Conservation (phyloP, 2,888 invertebrate species). For the Hyalella azteca region DNA sequence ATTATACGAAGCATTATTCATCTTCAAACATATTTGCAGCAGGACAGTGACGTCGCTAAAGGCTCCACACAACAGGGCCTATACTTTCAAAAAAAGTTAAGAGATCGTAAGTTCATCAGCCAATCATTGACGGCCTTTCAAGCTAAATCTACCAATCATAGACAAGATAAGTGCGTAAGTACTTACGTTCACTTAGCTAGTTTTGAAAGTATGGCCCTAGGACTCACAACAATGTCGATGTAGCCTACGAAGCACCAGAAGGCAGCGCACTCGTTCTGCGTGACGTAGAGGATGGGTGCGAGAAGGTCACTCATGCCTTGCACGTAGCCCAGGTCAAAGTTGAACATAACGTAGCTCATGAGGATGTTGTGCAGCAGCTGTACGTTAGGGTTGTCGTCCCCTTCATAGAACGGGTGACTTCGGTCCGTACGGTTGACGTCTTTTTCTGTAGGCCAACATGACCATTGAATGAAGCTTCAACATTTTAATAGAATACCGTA, state of each 20-base stretch:
- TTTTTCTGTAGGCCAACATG: constrained; percentile 73
- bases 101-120: too few species aligned
- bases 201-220: too few species aligned
- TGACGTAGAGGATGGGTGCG: constrained; percentile 85
- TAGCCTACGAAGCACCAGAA: constrained; percentile 99
- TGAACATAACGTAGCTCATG: constrained; percentile 99
- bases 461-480: not conserved
- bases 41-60: too few species aligned
- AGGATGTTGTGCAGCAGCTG: constrained; percentile 85
- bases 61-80: too few species aligned
- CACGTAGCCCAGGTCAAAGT: constrained; percentile 85
- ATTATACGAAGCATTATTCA: too few species aligned
- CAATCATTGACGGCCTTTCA: too few species aligned
- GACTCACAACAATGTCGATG: constrained; percentile 90
- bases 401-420: constrained; percentile 87
- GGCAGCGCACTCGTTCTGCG: constrained; percentile 92
- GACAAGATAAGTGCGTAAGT: too few species aligned
- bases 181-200: too few species aligned
- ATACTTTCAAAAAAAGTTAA: too few species aligned
- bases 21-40: too few species aligned
- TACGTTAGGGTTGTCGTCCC: constrained; percentile 89
- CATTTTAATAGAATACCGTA: too few species aligned
- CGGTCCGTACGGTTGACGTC: constrained; percentile 96
- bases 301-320: constrained; percentile 95
- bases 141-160: too few species aligned